These are phyloP conservation scores for Asteroscopus sphinx DNA, from an alignment of 2,888 invertebrate genomes.

Conservation along the genomic window DNA sequence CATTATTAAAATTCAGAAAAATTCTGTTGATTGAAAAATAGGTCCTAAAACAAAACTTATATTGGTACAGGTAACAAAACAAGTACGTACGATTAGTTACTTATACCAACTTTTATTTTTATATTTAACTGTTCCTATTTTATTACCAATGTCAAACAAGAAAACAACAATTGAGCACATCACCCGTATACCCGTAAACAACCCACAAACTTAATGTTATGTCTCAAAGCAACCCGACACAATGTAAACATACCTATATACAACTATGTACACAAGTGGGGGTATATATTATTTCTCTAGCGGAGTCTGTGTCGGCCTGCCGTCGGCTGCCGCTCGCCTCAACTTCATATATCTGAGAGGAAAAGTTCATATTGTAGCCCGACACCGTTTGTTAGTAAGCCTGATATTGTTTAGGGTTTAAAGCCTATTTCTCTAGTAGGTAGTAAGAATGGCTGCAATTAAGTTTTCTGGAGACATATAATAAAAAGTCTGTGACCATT, in stretches of 20 bases:
- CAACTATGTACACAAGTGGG: constrained; percentile 81
- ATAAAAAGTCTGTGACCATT: too few relatives aligned
- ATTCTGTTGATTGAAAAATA: too few relatives aligned
- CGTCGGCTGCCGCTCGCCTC: constrained; percentile 80
- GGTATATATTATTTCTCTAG: constrained; percentile 78
- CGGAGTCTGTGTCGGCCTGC: constrained; percentile 73
- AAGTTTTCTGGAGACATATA: too few relatives aligned
- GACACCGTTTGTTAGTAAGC: constrained; percentile 62
- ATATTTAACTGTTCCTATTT: neutral
- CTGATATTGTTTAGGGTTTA: neutral
- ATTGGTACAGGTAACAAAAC: too few relatives aligned
- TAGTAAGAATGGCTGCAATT: too few relatives aligned
- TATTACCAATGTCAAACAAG: too few relatives aligned
- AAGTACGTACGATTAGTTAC: too few relatives aligned
- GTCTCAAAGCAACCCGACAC: constrained; percentile 62
- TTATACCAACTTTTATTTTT: neutral
- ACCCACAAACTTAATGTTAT: constrained; percentile 10
- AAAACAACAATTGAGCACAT: constrained; percentile 48
- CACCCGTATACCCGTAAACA: constrained; percentile 25
- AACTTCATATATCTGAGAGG: constrained; percentile 81
- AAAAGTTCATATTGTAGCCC: constrained; percentile 63
- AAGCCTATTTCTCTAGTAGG: too few relatives aligned
- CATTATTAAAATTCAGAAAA: too few relatives aligned
- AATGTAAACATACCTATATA: constrained; percentile 87
- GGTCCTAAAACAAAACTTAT: too few relatives aligned